Percentiles rank a stretch among this genome's conserved stretches.
Evolutionary conservation across 2,888 invertebrate species (phyloP).

Genomic region (Vandiemenella viatica): DNA sequence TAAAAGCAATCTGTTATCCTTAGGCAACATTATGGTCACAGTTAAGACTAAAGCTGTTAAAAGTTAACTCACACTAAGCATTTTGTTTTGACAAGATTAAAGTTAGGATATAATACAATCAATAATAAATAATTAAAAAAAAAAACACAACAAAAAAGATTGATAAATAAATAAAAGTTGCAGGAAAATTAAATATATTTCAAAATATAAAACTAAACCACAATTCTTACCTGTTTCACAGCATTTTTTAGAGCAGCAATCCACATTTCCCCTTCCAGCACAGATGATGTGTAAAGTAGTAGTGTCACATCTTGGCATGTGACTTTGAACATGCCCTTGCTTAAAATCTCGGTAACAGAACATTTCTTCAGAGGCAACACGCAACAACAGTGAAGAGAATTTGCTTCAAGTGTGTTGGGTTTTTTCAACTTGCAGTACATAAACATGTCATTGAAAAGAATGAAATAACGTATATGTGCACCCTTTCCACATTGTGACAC

Average conservation of each 20-base stretch:
- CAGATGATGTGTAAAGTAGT: conserved; percentile 38
- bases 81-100: neutral
- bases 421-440: conserved; percentile 53
- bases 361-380: conserved; percentile 57
- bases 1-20: no score
- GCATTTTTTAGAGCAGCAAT: conserved; percentile 37
- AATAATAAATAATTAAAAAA: conserved; percentile 1
- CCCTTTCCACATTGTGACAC: conserved; percentile 19
- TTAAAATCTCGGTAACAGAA: conserved; percentile 40
- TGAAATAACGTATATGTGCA: conserved; percentile 42
- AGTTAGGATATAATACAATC: neutral
- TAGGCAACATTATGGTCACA: no score
- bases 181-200: no score
- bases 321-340: conserved; percentile 43
- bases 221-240: conserved; percentile 32
- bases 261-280: conserved; percentile 40
- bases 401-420: conserved; percentile 36
- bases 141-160: no score
- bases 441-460: conserved; percentile 56
- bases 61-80: no score
- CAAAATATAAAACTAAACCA: no score
- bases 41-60: no score
- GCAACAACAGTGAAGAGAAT: conserved; percentile 46
- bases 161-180: no score
- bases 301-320: conserved; percentile 41